Conservation (phyloP, 2,797 vertebrate genomes). For the Bryconaethiops microstoma region DNA sequence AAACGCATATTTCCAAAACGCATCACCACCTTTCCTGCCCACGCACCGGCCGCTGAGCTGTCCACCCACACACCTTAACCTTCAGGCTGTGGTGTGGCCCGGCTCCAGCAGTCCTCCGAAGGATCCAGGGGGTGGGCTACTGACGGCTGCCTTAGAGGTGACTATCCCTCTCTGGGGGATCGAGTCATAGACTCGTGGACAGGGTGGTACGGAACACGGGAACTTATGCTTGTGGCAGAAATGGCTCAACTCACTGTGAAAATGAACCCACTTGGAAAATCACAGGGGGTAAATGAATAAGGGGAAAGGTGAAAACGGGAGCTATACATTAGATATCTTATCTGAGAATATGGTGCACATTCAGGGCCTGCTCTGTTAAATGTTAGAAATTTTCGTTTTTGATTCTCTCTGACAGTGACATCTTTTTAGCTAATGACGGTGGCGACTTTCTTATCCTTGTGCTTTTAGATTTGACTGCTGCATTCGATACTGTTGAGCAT, state of each 20-base stretch:
- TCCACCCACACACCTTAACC: slow-evolving; percentile 33
- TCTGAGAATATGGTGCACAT: not conserved
- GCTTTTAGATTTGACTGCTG: too few relatives aligned
- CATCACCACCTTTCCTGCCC: slow-evolving; percentile 35
- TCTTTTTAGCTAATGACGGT: too few relatives aligned
- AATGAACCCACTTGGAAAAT: slow-evolving; percentile 27
- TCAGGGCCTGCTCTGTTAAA: not conserved
- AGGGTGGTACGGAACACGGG: not conserved
- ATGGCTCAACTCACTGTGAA: slow-evolving; percentile 20
- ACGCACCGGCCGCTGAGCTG: not conserved
- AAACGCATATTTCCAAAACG: slow-evolving; percentile 31
- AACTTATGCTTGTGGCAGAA: slow-evolving; percentile 11
- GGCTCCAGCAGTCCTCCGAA: not conserved
- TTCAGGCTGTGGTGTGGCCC: slow-evolving; percentile 26
- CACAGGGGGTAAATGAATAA: slow-evolving; percentile 34
- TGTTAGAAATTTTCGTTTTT: slow-evolving; percentile 5
- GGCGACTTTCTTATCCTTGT: too few relatives aligned
- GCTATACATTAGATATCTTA: not conserved
- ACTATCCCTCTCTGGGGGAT: slow-evolving; percentile 34
- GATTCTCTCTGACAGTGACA: slow-evolving; percentile 25
- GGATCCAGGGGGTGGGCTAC: slow-evolving; percentile 30
- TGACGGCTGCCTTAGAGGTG: slow-evolving; percentile 35
- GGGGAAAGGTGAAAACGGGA: not conserved
- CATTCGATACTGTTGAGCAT: too few relatives aligned
- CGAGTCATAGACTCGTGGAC: slow-evolving; percentile 23